Conservation (phyloP, 2,113 vertebrate genomes). For the Lipophrys pholis region DNA sequence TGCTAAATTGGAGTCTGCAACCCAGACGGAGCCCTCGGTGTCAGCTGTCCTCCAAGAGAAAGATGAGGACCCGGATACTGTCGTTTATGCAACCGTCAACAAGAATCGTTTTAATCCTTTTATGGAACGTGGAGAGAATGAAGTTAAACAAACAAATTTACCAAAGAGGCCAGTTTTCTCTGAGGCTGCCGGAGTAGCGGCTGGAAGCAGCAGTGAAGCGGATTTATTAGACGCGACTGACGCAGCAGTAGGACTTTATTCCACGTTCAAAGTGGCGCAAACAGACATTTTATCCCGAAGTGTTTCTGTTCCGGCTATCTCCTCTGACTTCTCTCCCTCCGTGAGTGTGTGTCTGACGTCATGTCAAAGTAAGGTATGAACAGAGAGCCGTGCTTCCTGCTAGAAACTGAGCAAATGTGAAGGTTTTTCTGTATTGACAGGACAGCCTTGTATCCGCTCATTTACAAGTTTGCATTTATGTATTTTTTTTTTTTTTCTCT, state of each 20-base stretch:
- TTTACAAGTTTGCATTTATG: not conserved
- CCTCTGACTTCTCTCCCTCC: slow-evolving; percentile 4
- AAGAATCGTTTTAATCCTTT: slow-evolving; percentile 52
- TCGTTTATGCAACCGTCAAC: slow-evolving; percentile 74
- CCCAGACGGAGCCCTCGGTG: not conserved
- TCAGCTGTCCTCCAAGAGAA: slow-evolving; percentile 1
- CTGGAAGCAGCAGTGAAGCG: too few species aligned
- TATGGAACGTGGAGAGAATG: not conserved
- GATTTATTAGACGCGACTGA: not conserved
- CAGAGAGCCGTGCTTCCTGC: not conserved
- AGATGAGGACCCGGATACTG: not conserved
- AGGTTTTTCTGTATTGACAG: too few species aligned
- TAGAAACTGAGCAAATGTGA: too few species aligned
- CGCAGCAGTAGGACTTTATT: not conserved
- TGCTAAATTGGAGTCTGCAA: not conserved
- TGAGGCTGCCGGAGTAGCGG: not conserved
- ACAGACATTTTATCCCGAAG: slow-evolving; percentile 53
- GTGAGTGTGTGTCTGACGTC: not conserved
- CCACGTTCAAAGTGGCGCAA: slow-evolving; percentile 1
- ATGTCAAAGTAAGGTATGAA: slow-evolving; percentile 57
- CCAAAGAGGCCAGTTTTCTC: not conserved
- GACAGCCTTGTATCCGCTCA: too few species aligned
- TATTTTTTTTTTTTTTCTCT: not conserved
- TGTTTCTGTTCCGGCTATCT: slow-evolving; percentile 84
- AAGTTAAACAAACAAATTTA: not conserved